A percentile compares a stretch with the other conserved stretches of the same genome.
phyloP scores from a whole-genome alignment of 2,113 vertebrate genomes.

The Nymphicus hollandicus region DNA sequence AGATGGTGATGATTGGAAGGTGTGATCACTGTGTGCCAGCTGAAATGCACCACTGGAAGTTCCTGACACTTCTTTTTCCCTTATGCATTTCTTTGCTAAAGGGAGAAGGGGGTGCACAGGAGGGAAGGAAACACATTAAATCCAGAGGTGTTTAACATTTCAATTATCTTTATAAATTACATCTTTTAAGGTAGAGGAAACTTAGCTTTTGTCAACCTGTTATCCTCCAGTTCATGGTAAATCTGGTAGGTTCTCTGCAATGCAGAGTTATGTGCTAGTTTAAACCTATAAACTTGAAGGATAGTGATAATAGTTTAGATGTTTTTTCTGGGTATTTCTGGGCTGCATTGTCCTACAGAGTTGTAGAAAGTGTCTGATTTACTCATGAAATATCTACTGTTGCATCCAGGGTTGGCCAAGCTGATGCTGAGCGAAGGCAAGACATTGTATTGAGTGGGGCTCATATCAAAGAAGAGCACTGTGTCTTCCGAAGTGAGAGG shows the following conservation, averaged over 20 bases:
- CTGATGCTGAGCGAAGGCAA: slow-evolving; percentile 91
- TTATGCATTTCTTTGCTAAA: neutral
- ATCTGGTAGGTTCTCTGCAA: neutral
- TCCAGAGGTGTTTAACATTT: neutral
- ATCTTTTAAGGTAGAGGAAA: neutral
- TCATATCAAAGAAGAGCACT: slow-evolving; percentile 96
- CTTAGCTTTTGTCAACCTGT: neutral
- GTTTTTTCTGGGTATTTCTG: accelerated
- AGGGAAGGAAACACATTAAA: neutral
- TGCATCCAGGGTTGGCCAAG: slow-evolving; percentile 89
- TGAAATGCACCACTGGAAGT: neutral
- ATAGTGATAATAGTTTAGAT: neutral
- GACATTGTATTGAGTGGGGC: slow-evolving; percentile 97
- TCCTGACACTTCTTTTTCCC: neutral
- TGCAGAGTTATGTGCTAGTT: neutral
- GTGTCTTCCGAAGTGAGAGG: slow-evolving; percentile 92
- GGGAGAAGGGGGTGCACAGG: neutral
- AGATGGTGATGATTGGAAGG: neutral
- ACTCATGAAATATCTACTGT: neutral
- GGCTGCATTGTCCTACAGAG: neutral
- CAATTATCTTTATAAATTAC: neutral
- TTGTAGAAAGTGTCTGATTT: neutral
- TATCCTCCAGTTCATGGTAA: neutral
- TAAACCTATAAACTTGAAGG: neutral
- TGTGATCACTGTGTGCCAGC: neutral